Evolutionary conservation across 1,140 invertebrate species (phyloP).

Genomic region (Bombus haemorrhoidalis): DNA sequence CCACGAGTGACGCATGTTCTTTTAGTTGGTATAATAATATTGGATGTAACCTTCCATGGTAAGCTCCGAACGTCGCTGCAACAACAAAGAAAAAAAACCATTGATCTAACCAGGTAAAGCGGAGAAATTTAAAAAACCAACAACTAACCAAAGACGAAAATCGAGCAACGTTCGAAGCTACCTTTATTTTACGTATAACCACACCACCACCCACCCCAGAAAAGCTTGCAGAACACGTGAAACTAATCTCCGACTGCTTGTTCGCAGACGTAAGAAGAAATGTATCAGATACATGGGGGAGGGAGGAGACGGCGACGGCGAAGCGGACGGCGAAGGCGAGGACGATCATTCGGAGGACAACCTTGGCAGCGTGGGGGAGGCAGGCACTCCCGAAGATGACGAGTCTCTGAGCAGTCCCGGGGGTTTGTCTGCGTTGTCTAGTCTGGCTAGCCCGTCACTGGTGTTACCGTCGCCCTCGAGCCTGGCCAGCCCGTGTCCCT

Average conservation of each 20-base stretch:
- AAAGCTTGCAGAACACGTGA: background rate
- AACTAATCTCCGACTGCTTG: constrained; percentile 49
- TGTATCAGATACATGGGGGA: constrained; percentile 96
- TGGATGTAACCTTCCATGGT: constrained; percentile 60
- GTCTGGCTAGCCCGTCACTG: constrained; percentile 89
- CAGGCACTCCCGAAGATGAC: constrained; percentile 87
- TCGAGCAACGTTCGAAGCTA: background rate
- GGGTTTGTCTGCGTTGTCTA: constrained; percentile 89
- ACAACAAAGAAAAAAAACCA: background rate
- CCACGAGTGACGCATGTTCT: constrained; percentile 77
- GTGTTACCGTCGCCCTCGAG: constrained; percentile 87
- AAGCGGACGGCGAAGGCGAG: constrained; percentile 85
- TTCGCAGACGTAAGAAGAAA: constrained; percentile 97
- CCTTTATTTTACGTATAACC: background rate
- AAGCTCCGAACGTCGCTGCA: constrained; percentile 6
- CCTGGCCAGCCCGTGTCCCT: constrained; percentile 85
- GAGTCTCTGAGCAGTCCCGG: constrained; percentile 91
- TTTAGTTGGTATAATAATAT: constrained; percentile 65
- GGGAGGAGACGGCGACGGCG: constrained; percentile 87
- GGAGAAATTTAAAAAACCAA: background rate
- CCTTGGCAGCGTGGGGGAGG: constrained; percentile 89
- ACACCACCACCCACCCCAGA: background rate
- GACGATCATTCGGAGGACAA: constrained; percentile 91
- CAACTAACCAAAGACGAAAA: background rate
- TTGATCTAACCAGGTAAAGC: background rate